A percentile compares a stretch with the other conserved stretches of the same genome.
These are phyloP conservation scores for Drosophila pandora DNA, from an alignment of 1,140 invertebrate genomes.

Conservation along the genomic window DNA sequence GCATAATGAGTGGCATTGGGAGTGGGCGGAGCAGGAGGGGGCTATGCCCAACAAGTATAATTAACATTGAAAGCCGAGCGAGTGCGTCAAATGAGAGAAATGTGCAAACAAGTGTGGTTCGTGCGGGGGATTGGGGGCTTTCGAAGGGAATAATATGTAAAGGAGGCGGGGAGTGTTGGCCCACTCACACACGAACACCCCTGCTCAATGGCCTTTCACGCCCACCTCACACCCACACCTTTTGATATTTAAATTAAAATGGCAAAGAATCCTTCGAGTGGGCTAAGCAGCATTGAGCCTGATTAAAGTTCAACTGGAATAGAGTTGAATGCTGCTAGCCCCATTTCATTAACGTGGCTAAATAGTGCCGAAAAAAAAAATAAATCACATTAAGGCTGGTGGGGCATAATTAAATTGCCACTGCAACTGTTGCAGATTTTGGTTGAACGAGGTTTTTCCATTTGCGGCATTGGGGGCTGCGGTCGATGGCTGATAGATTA, in stretches of 20 bases:
- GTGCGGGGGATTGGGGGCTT: not conserved
- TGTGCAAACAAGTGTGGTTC: conserved; percentile 49
- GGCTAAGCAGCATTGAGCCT: not conserved
- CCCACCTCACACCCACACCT: conserved; percentile 29
- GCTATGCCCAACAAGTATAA: conserved; percentile 60
- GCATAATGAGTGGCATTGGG: conserved; percentile 54
- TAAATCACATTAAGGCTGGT: conserved; percentile 22
- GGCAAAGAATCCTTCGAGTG: conserved; percentile 29
- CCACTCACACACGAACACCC: conserved; percentile 32
- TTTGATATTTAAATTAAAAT: conserved; percentile 63
- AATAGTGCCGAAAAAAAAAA: conserved; percentile 32
- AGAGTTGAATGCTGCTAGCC: not conserved
- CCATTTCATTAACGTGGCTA: not conserved
- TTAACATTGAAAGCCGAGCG: conserved; percentile 71
- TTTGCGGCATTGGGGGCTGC: conserved; percentile 32
- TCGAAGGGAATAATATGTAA: not conserved
- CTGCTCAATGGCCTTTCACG: conserved; percentile 60
- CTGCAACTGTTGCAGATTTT: conserved; percentile 30
- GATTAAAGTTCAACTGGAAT: conserved; percentile 26
- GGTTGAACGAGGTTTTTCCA: conserved; percentile 28
- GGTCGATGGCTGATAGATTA: conserved; percentile 16
- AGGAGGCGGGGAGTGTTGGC: not conserved
- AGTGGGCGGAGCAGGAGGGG: conserved; percentile 27
- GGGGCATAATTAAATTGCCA: conserved; percentile 8
- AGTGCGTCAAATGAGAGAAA: conserved; percentile 65